A percentile compares a stretch with the other conserved stretches of the same genome.
phyloP scores from a whole-genome alignment of 2,797 vertebrate species.

The Emydoidea blandingii region DNA sequence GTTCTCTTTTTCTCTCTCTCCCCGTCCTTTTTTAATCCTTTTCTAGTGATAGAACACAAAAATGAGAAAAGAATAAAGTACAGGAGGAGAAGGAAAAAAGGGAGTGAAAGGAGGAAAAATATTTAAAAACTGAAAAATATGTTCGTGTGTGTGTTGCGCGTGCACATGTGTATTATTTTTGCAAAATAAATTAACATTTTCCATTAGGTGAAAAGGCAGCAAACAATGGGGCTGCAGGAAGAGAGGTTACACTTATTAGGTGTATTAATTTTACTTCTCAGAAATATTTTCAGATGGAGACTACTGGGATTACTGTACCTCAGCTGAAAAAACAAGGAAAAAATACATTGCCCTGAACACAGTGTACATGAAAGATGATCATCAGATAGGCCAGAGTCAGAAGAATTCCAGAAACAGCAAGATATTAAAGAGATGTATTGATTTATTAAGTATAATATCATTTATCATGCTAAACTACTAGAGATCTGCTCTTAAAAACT shows the following conservation, averaged over 20 bases:
- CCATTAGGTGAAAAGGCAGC: neutral
- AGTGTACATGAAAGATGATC: neutral
- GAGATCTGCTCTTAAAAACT: neutral
- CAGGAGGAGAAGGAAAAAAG: neutral
- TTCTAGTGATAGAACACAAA: neutral
- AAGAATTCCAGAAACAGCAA: slow-evolving; percentile 50
- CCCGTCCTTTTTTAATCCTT: neutral
- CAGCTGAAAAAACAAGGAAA: neutral
- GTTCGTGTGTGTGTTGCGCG: neutral
- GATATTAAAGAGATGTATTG: slow-evolving; percentile 54
- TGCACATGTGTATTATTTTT: neutral
- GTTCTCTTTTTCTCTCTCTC: accelerated
- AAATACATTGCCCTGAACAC: neutral
- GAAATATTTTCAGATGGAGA: neutral
- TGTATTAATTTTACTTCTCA: slow-evolving; percentile 12
- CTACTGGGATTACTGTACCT: neutral
- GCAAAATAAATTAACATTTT: neutral
- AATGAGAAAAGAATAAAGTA: neutral
- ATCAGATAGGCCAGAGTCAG: slow-evolving; percentile 4
- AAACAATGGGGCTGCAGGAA: neutral
- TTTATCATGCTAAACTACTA: slow-evolving; percentile 62
- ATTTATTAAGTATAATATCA: slow-evolving; percentile 58
- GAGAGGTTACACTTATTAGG: neutral
- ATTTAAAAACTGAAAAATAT: neutral
- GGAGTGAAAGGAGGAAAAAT: accelerated